Base-by-base conservation (phyloP, 2,888 invertebrate species). In the Ceriagrion tenellum region DNA sequence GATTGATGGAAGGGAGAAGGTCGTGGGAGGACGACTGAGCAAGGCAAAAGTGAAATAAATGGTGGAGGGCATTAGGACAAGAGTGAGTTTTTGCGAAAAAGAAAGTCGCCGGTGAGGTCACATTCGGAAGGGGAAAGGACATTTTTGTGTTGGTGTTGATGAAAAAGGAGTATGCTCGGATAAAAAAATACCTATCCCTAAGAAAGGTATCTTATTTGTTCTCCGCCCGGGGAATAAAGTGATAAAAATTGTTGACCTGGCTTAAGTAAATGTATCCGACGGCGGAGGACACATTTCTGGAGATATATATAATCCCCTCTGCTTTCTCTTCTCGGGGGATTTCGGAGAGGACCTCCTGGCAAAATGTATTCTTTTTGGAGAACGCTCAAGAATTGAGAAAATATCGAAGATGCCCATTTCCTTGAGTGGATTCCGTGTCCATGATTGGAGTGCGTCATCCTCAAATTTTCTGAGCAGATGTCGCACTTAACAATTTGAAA, bases 51-150 rank as follows among this genome's bases (percentile, higher is more conserved):
- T 81, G 81, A 81, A 35, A 81, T 81, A 81, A 81, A 81, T 81
- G 81, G 81, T 16, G 81, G 13, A 35, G 81, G 13, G 81, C 35
- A 81, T 81, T 81, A 81, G 81, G 81, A 81, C 81, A 81, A 81
- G 81, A 81, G 81, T 35, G 81, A 81, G 81, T 35, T 81, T 81
- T 81, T 81, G 81, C 18, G 35, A 35, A 81, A 81, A 81, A 81
- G 81, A 81, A 81, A 81, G 81, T 81, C 81, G 35, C 81, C 81
- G 81, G n/a, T 81, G 81, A 81, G 81, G 35, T 81, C 81, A 81
- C 81, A 59, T 59, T 20, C 1, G 30, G 13, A 35, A n/a, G 74
- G n/a, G 35, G 35, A 16, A 81, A 81, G 35, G 35, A 81, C 16
- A n/a, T 35, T 13, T 81, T 35, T 35, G 81, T 81, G 81, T 81